Base-by-base conservation (phyloP, 2,888 invertebrate genomes). In the Morpho achilles region DNA sequence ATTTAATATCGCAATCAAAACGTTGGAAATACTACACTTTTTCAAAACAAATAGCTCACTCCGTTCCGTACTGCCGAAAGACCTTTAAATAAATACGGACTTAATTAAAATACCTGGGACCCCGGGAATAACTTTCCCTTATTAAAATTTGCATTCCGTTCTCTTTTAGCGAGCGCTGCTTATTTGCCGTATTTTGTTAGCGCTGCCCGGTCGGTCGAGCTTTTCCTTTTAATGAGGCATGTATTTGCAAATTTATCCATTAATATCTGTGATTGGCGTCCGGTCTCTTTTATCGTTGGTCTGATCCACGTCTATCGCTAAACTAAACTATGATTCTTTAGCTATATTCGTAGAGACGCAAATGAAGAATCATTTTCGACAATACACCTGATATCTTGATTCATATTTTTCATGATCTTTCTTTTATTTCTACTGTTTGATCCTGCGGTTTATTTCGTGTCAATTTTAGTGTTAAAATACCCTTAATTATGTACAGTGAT, bases 21-120 rank as follows among this genome's bases (percentile, higher is more conserved):
- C n/a, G n/a, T n/a, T 43, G n/a, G 43, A 32, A 32, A 43, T 43
- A 43, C n/a, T 9, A 43, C 45, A 45, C 10, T 22, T 42, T 53
- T 50, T 47, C 47, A 48, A 53, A 46, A 47, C 53, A 50, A 59
- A 53, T 61, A 53, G 32, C 51, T 62, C 49, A 47, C 50, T 59
- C 39, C 32, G 59, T 57, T 58, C 55, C 9, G 51, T 45, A 52
- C 59, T 46, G 59, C 56, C 63, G 44, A 54, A 53, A 56, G 60
- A 53, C 60, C 66, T 59, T 59, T 51, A 59, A 59, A 63, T 61
- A 63, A 63, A 63, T 60, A 60, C 54, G 62, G 61, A 62, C 62
- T 63, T 67, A 67, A 67, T 67, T 65, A 67, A 65, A 67, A 67
- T 67, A 65, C 67, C 67, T 65, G 65, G 42, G 53, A 62, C 60